Base-by-base conservation (phyloP, 2,113 vertebrate genomes). In the Alouatta palliata region DNA sequence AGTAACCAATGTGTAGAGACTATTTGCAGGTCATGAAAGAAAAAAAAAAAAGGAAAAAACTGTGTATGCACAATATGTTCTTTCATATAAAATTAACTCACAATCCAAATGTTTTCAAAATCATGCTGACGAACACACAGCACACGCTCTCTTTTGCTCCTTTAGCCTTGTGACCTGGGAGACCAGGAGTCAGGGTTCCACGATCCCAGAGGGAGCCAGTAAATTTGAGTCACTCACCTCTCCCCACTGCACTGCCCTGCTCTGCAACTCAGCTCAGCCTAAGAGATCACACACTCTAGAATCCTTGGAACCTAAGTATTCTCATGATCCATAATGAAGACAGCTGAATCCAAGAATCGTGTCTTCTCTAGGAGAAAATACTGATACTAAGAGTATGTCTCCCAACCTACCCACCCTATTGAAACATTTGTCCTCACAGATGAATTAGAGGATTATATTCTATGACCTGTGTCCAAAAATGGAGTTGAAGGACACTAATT, bases 231-330 rank as follows among this genome's bases (percentile, higher is more conserved):
- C 1, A 9, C 25, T 47, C 19, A 13, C 23, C 30, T 20, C 17
- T 27, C 2, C 37, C 3, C 12, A 68, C 77, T 0, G 10, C 13
- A 21, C n/a, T 3, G 1, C 30, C 13, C 30, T 21, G 5, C 23
- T 16, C 2, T 8, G 23, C 20, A 37, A 35, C 9, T 66, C 35
- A 32, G 54, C 70, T 87, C n/a, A 75, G 64, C 40, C 45, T 52
- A 32, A 52, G 49, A 47, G 43, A 56, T 73, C 76, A 40, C 61
- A 40, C 25, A 47, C 3, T 16, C 3, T 27, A 79, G 37, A 49
- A 56, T 27, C n/a, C 49, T 66, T 52, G 32, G 66, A 87, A 87
- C 52, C 13, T 21, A 37, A 83, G 9, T 11, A 64, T 12, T 64
- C 47, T 79, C 7, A 1, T 8, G 25, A 47, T 35, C 21, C n/a